phyloP scores from a whole-genome alignment of 2,113 vertebrate genomes.

The Zapornia atra region DNA sequence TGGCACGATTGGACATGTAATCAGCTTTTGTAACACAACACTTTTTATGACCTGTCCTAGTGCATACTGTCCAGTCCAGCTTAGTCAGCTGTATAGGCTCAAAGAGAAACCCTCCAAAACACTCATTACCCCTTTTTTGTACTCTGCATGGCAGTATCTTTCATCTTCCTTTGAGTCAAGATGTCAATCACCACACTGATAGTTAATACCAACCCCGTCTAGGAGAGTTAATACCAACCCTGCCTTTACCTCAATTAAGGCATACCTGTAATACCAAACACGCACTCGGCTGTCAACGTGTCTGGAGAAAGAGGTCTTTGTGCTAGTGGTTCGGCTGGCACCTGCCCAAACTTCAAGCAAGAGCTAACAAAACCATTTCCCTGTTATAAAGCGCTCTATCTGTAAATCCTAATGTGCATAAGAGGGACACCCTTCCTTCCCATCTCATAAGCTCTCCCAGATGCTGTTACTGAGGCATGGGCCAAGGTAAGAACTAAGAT shows the following conservation, averaged over 20 bases:
- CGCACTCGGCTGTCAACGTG: rapidly evolving
- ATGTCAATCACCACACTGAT: neutral
- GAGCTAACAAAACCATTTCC: neutral
- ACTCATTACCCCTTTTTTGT: neutral
- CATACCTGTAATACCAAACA: neutral
- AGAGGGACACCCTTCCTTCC: neutral
- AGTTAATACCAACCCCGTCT: neutral
- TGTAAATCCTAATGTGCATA: neutral
- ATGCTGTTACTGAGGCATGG: neutral
- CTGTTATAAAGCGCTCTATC: neutral
- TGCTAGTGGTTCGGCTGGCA: neutral
- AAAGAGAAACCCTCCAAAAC: neutral
- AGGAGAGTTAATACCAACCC: neutral
- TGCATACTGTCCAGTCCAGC: neutral
- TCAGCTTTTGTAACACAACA: neutral
- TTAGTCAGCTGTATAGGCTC: neutral
- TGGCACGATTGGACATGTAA: neutral
- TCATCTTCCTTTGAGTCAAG: neutral
- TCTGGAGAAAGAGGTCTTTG: neutral
- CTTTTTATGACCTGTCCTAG: neutral
- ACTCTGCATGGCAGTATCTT: neutral
- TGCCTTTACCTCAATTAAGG: neutral
- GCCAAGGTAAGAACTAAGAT: neutral
- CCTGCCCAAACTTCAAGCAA: neutral
- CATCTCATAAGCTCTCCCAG: neutral